Percentiles rank a stretch among this genome's conserved stretches.
Conservation (phyloP, 2,888 invertebrate genomes). For the Drosophila flavopinicola region DNA sequence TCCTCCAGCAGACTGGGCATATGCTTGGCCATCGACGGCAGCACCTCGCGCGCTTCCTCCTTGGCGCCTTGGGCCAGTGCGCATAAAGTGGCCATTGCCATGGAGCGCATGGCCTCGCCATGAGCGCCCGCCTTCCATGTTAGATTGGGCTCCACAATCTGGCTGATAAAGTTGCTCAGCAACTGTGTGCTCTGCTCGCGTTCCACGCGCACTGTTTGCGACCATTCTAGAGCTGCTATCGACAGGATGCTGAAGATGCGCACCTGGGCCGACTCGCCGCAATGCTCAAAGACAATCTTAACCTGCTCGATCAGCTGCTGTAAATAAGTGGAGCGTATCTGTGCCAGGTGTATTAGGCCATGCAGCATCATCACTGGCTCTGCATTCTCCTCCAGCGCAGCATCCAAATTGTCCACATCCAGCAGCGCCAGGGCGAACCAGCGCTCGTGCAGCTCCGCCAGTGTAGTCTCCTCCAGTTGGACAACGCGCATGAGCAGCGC, state of each 20-base stretch:
- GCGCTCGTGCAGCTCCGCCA: constrained; percentile 71
- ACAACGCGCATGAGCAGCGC: constrained; percentile 65
- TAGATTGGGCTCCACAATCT: constrained; percentile 80
- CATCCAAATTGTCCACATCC: constrained; percentile 81
- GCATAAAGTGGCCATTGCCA: constrained; percentile 83
- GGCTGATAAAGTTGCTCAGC: constrained; percentile 63
- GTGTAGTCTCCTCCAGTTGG: constrained; percentile 35
- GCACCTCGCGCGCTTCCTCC: constrained; percentile 65
- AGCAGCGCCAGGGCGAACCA: constrained; percentile 72
- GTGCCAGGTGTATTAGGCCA: constrained; percentile 79
- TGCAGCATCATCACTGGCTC: constrained; percentile 82
- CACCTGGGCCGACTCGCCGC: constrained; percentile 80
- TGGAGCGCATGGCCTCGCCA: constrained; percentile 82
- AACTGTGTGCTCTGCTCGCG: constrained; percentile 65
- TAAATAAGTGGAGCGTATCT: constrained; percentile 75
- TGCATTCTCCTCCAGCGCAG: constrained; percentile 75
- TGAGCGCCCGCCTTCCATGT: constrained; percentile 82
- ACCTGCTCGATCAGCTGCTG: constrained; percentile 72
- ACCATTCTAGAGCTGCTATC: constrained; percentile 80
- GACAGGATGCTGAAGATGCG: constrained; percentile 82
- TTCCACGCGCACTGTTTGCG: constrained; percentile 59
- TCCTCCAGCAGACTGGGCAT: constrained; percentile 82
- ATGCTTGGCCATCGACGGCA: constrained; percentile 72
- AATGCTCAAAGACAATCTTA: constrained; percentile 74
- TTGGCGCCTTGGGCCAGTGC: constrained; percentile 80